A percentile compares a stretch with the other conserved stretches of the same genome.
phyloP scores from a whole-genome alignment of 2,113 vertebrate genomes.

The Copsychus sechellarum region DNA sequence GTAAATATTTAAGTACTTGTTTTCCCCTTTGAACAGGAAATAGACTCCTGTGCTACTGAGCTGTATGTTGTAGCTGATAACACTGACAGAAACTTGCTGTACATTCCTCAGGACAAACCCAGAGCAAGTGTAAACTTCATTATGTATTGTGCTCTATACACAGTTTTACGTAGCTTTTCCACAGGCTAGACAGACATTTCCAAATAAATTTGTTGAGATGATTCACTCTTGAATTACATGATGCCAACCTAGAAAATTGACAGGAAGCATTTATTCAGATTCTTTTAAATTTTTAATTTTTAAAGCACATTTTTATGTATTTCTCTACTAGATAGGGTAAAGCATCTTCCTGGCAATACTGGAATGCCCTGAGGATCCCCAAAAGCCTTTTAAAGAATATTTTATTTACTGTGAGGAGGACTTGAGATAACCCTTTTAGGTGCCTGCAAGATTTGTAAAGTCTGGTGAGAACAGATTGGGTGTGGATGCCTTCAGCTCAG shows the following conservation, averaged over 20 bases:
- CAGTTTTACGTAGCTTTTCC: slow-evolving; percentile 63
- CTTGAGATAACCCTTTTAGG: slow-evolving; percentile 31
- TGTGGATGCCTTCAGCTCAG: not conserved
- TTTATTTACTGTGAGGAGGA: slow-evolving; percentile 52
- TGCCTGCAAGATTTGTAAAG: not conserved
- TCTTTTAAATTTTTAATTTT: slow-evolving; percentile 72
- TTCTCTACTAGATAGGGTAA: slow-evolving; percentile 51
- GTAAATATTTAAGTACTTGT: not conserved
- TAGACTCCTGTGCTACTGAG: not conserved
- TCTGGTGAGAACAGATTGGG: not conserved
- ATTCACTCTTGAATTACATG: slow-evolving; percentile 34
- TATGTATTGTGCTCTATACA: slow-evolving; percentile 43
- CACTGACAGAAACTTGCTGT: slow-evolving; percentile 32
- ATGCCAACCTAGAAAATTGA: slow-evolving; percentile 62
- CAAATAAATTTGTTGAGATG: slow-evolving; percentile 51
- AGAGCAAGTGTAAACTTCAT: slow-evolving; percentile 64
- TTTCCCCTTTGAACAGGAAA: not conserved
- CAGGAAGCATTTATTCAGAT: slow-evolving; percentile 50
- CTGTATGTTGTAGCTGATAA: slow-evolving; percentile 66
- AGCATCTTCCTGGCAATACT: slow-evolving; percentile 36
- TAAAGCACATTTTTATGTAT: slow-evolving; percentile 66
- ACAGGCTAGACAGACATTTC: slow-evolving; percentile 55
- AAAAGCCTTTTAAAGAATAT: slow-evolving; percentile 63
- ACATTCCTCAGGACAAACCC: slow-evolving; percentile 49
- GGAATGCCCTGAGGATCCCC: slow-evolving; percentile 61